Base-by-base conservation (phyloP, 2,797 vertebrate genomes). In the Cyprinella venusta region DNA sequence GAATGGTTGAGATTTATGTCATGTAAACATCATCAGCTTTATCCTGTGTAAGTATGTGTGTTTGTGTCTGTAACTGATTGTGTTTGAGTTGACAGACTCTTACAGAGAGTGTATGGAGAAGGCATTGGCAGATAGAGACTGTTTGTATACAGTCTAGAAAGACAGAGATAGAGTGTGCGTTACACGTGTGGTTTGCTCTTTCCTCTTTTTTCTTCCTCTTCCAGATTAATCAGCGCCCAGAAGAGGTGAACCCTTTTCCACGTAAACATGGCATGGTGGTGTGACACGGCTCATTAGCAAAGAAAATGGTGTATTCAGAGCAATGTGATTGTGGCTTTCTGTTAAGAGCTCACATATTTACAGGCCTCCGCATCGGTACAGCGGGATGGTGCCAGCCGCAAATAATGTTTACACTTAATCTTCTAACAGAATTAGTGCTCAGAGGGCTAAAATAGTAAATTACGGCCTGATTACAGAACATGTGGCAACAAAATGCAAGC, bases 391-490 rank as follows among this genome's bases (percentile, higher is more conserved):
- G 83, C 84, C 74, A 69, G 79, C 80, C 38, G 42, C 82, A 87
- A 72, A 80, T 71, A 79, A 85, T 89, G 88, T 88, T 90, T 89
- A 88, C 85, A 86, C 84, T 87, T 80, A 72, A 84, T 88, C 80
- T 80, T 86, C 72, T 76, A 85, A 84, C 82, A 85, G 79, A 82
- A 87, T 87, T 84, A 86, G 77, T 9, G 63, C 52, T 86, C 70
- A 70, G n/a, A 81, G 87, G 45, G 80, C 59, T 61, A 86, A 83
- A 84, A 85, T 84, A 86, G 83, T 76, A 69, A 85, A 85, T 82
- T 59, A 81, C 69, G 59, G 71, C 79, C 81, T 90, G 90, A 91
- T 91, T 89, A 89, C 84, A 90, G 87, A 87, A 86, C 87, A 88
- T 89, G 86, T 89, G 83, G 77, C 21, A 65, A n/a, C 36, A 38